These are phyloP conservation scores for Heliconius erato DNA, from an alignment of 2,888 invertebrate genomes.

Conservation along the genomic window DNA sequence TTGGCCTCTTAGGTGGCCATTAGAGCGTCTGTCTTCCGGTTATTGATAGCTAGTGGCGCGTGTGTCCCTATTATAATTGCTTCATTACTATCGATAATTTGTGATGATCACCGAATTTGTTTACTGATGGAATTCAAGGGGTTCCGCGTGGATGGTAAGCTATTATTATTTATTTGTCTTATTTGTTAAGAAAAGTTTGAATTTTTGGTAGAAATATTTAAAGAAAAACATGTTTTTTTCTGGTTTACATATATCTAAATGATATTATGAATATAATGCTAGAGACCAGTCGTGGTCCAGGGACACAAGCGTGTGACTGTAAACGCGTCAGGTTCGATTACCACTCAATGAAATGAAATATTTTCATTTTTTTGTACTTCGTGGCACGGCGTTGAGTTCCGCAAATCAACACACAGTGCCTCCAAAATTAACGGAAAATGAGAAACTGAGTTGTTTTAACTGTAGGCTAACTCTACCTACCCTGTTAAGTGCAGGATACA, in stretches of 20 bases:
- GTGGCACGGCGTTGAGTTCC: too few relatives aligned
- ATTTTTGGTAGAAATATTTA: background rate
- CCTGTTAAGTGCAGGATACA: too few relatives aligned
- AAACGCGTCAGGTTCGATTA: too few relatives aligned
- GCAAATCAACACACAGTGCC: too few relatives aligned
- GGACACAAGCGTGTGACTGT: too few relatives aligned
- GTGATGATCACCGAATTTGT: slow-evolving; percentile 49
- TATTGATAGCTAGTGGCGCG: slow-evolving; percentile 73
- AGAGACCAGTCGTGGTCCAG: too few relatives aligned
- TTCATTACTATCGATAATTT: slow-evolving; percentile 81
- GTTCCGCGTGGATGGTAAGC: slow-evolving; percentile 66
- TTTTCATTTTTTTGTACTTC: too few relatives aligned
- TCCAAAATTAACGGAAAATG: too few relatives aligned
- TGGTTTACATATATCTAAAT: background rate
- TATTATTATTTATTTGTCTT: background rate
- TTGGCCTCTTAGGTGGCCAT: slow-evolving; percentile 81
- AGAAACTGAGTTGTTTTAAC: too few relatives aligned
- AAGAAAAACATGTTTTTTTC: background rate
- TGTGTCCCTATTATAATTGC: slow-evolving; percentile 76
- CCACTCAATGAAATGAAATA: too few relatives aligned
- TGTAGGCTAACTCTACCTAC: too few relatives aligned
- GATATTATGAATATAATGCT: too few relatives aligned
- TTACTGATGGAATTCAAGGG: slow-evolving; percentile 54
- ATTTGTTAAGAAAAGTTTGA: background rate
- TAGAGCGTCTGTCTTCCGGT: slow-evolving; percentile 84